Base-by-base conservation (phyloP, 2,888 invertebrate genomes). In the Acrobasis repandana region DNA sequence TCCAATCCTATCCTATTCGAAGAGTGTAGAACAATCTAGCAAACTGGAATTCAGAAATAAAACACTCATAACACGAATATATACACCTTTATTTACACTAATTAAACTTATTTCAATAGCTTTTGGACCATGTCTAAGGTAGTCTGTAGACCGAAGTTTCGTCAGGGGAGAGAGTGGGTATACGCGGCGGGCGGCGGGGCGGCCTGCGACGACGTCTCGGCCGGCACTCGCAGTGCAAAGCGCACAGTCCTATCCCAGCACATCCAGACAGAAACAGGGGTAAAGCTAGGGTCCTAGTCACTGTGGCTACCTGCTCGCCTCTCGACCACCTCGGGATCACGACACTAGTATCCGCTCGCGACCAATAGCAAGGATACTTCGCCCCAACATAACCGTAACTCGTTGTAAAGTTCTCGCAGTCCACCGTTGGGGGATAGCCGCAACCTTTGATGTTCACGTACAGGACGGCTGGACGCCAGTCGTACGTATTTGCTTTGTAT, bases 201-300 rank as follows among this genome's bases (percentile, higher is more conserved):
- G 95, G 89, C 86, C 94, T 89, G 79, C 94, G 86, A 79, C 95
- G 93, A 70, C 95, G 93, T 73, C 95, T 93, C 88, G 96, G 86
- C 70, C 95, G 93, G 87, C 97, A 97, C 86, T 97, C 97, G 86
- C 97, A 97, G 85, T 97, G 97, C 94, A 97, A 94, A 63, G 97
- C 95, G 87, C 97, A 97, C 63, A 97, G 93, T 34, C 96, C 96
- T 70, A 97, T 95, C 62, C 97, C 97, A 68, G 97, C 96, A 74
- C 96, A 95, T 70, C 96, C 93, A 60, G 97, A 96, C 77, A 97
- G 94, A 77, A 96, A 95, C 88, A 97, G 95, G 65, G 97, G 97
- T 73, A 97, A 94, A 62, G 96, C 96, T 87, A 97, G 94, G 83
- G 96, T 97, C 86, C 97, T 94, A 70, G 97, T 95, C 75, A 97